phyloP scores from a whole-genome alignment of 2,888 invertebrate species.

The Mimas tiliae region DNA sequence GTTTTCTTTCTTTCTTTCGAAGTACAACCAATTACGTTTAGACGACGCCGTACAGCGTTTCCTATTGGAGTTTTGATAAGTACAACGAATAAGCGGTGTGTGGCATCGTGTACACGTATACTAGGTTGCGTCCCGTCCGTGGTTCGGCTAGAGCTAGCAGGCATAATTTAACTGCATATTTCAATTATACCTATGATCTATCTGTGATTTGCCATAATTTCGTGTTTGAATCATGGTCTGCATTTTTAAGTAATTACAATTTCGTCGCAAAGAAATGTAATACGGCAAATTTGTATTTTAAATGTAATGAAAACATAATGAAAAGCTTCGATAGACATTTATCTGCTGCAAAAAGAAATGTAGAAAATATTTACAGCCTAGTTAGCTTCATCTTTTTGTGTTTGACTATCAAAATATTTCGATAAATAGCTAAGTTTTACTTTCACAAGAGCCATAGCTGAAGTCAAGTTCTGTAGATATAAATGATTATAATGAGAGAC shows the following conservation, averaged over 20 bases:
- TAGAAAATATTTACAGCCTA: neutral
- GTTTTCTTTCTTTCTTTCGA: too few relatives aligned
- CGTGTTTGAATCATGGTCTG: neutral
- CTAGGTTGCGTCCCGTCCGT: too few relatives aligned
- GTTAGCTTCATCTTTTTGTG: neutral
- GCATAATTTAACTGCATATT: too few relatives aligned
- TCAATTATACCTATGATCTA: neutral
- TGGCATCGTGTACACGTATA: too few relatives aligned
- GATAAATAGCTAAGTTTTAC: neutral
- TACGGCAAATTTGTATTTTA: neutral
- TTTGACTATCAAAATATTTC: neutral
- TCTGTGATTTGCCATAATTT: neutral
- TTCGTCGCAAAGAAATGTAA: slow-evolving; percentile 12
- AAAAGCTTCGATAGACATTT: neutral
- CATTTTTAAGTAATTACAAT: neutral
- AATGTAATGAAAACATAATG: neutral
- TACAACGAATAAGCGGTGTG: too few relatives aligned
- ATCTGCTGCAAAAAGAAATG: neutral
- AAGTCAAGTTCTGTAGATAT: neutral
- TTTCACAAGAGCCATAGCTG: neutral
- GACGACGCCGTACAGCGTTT: too few relatives aligned
- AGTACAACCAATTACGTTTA: too few relatives aligned
- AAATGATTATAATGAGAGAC: neutral
- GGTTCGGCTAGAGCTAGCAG: too few relatives aligned
- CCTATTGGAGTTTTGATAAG: too few relatives aligned